phyloP scores from a whole-genome alignment of 2,888 invertebrate species.

The Agriotes lineatus region DNA sequence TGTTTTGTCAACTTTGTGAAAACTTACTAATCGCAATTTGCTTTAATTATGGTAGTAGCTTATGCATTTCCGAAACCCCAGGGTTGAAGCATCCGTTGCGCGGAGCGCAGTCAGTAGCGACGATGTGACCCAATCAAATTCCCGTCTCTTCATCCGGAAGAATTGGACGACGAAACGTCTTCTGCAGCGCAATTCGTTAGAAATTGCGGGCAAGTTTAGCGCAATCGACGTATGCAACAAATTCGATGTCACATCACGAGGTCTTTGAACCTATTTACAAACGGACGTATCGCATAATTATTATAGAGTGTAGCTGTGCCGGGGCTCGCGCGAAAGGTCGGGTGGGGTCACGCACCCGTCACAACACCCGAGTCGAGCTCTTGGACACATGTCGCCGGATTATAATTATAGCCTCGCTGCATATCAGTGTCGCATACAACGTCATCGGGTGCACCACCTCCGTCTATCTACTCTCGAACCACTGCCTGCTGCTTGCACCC shows the following conservation, averaged over 20 bases:
- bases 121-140: too few species aligned
- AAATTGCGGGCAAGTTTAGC: constrained; percentile 10
- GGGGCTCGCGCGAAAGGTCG: constrained; percentile 40
- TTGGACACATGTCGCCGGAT: constrained; percentile 37
- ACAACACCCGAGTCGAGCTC: constrained; percentile 42
- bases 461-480: neutral
- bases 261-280: constrained; percentile 54
- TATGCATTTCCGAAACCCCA: too few species aligned
- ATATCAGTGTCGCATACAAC: constrained; percentile 4
- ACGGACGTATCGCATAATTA: constrained; percentile 55
- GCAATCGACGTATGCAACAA: constrained; percentile 20
- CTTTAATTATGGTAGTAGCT: too few species aligned
- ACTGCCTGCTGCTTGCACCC: neutral
- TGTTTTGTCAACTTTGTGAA: too few species aligned
- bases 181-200: neutral
- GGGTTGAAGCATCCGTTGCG: too few species aligned
- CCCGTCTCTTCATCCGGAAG: neutral
- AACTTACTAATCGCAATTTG: too few species aligned
- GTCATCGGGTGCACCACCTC: constrained; percentile 5
- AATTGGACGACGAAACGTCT: neutral
- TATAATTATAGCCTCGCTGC: constrained; percentile 28
- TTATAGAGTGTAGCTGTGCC: constrained; percentile 43
- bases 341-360: constrained; percentile 52
- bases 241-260: constrained; percentile 35
- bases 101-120: neutral